phyloP scores from a whole-genome alignment of 2,797 vertebrate species.

The Lerista edwardsae region DNA sequence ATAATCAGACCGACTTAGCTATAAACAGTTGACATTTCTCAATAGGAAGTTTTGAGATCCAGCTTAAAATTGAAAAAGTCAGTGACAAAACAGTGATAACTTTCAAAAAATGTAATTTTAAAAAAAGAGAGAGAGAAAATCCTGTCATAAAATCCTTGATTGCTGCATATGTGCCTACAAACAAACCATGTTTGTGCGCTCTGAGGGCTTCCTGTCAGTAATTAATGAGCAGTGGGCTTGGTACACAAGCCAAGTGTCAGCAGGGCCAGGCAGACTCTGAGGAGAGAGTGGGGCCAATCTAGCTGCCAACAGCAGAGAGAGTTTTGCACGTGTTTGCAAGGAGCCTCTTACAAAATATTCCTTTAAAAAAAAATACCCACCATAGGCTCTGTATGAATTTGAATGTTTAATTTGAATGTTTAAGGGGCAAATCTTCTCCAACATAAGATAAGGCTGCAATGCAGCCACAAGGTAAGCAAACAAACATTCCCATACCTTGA shows the following conservation, averaged over 20 bases:
- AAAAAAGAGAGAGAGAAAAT: slow-evolving; percentile 28
- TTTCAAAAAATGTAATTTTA: slow-evolving; percentile 50
- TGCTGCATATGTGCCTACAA: slow-evolving; percentile 39
- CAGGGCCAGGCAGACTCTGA: slow-evolving; percentile 12
- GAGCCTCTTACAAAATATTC: slow-evolving; percentile 56
- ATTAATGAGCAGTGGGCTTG: slow-evolving; percentile 43
- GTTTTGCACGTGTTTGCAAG: slow-evolving; percentile 59
- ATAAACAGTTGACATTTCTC: not conserved
- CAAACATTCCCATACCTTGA: too few species aligned
- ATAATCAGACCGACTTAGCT: not conserved
- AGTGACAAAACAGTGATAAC: slow-evolving; percentile 33
- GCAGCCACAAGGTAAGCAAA: too few species aligned
- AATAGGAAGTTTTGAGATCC: not conserved
- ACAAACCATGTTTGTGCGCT: too few species aligned
- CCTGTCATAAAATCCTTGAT: slow-evolving; percentile 33
- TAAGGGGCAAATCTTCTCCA: not conserved
- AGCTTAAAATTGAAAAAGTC: not conserved
- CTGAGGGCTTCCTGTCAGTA: slow-evolving; percentile 38
- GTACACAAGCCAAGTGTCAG: slow-evolving; percentile 50
- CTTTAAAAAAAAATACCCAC: not conserved
- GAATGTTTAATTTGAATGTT: slow-evolving; percentile 9
- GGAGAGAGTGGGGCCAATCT: slow-evolving; percentile 8
- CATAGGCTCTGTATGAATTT: slow-evolving; percentile 56
- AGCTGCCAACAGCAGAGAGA: slow-evolving; percentile 50
- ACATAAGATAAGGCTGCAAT: not conserved